Evolutionary conservation across 2,888 invertebrate species (phyloP), one percentile per base, ranked within the genome.

Genomic region (Micoletzkya japonica): DNA sequence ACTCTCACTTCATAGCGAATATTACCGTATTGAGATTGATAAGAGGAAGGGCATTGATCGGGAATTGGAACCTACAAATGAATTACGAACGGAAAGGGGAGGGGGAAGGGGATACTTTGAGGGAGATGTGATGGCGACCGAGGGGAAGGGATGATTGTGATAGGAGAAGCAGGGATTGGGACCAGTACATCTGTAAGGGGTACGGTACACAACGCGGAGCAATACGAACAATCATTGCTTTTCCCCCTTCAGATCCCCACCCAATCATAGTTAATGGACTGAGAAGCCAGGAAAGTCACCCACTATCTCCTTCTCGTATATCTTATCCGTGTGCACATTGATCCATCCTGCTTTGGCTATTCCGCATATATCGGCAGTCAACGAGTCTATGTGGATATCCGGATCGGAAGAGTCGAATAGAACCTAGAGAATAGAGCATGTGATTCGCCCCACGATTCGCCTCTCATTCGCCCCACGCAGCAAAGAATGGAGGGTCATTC

Each of bases 261-360:
- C n/a, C n/a, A n/a, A n/a, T n/a, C n/a, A n/a, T n/a, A n/a, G n/a
- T n/a, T n/a, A n/a, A n/a, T n/a, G n/a, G n/a, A n/a, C n/a, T 59
- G 32, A 59, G 32, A n/a, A 30, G 39, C n/a, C n/a, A n/a, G n/a
- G n/a, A n/a, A n/a, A n/a, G n/a, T 6, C 14, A 32, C 54, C 34
- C 20, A 82, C 83, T 72, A 78, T 81, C 59, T 84, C 84, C 1
- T 82, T 84, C 60, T 84, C 84, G 71, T 81, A 84, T 17, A 84
- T 84, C 66, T 84, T 84, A 58, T 84, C 84, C 1, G 84, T 84
- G 67, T 84, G 83, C 39, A 84, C 81, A 69, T 84, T 84, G 7
- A 84, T 81, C 84, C 84, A 84, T 57, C 84, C 84, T 20, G 82
- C 81, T 36, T 78, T 66, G 2, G 82, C 84, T 14, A 77, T 71